Evolutionary conservation across 2,113 vertebrate genomes (phyloP).

Genomic region (Tringa solitaria): DNA sequence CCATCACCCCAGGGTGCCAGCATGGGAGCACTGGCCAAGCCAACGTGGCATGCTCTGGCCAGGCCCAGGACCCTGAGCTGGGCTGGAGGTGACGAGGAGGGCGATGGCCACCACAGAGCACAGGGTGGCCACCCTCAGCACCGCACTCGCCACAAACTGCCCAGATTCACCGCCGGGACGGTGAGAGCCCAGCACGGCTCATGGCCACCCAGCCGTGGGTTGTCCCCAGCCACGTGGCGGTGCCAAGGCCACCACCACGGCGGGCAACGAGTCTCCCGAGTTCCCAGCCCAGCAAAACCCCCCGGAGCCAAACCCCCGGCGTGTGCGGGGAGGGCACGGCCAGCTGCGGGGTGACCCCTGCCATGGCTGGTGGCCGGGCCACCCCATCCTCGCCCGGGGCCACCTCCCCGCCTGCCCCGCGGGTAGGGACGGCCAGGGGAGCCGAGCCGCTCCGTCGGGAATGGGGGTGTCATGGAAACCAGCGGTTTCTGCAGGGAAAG

Average conservation of each 20-base stretch:
- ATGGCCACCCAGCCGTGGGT: background rate
- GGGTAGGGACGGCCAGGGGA: background rate
- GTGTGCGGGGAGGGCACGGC: accelerated
- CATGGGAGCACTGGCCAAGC: background rate
- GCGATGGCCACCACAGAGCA: background rate
- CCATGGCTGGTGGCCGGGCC: accelerated
- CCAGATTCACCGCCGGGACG: accelerated
- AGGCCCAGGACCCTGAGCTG: no score
- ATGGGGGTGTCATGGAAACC: constrained; percentile 7
- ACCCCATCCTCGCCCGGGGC: accelerated
- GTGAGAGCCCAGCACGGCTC: background rate
- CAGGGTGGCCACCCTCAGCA: background rate
- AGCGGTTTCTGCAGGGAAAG: background rate
- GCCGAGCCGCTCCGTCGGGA: background rate
- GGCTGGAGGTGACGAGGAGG: accelerated
- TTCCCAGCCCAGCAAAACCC: background rate
- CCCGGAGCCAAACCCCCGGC: background rate
- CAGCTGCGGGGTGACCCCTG: background rate
- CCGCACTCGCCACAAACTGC: accelerated
- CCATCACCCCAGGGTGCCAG: background rate
- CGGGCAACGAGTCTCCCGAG: no score
- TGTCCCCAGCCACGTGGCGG: accelerated
- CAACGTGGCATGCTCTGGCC: no score
- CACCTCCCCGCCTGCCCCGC: background rate
- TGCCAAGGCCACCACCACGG: background rate